phyloP scores from a whole-genome alignment of 2,113 vertebrate species.

The Odocoileus hemionus region DNA sequence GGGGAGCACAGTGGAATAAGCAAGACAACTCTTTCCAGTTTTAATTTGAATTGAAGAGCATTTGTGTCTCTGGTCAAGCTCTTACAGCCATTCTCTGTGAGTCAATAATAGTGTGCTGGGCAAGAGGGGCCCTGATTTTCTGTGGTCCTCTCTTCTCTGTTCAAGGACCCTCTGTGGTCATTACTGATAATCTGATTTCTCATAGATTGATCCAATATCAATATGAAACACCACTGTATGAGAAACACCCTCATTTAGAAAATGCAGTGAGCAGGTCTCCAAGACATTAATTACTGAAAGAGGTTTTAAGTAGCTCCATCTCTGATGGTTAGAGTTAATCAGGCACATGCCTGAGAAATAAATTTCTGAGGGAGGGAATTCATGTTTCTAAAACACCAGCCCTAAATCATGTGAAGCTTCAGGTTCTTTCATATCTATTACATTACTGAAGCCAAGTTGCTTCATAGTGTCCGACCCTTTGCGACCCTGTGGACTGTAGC shows the following conservation, averaged over 20 bases:
- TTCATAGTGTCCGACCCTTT: background rate
- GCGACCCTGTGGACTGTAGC: rapidly evolving
- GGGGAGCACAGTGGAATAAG: background rate
- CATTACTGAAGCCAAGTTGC: background rate
- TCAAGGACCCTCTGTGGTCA: background rate
- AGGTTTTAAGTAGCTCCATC: background rate
- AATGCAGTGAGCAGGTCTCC: background rate
- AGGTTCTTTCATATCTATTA: background rate
- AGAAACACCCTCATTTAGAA: background rate
- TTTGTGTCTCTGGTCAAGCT: background rate
- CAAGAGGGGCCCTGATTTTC: background rate
- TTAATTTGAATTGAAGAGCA: background rate
- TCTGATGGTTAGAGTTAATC: background rate
- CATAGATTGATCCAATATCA: background rate
- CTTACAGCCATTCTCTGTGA: background rate
- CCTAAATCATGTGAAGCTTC: background rate
- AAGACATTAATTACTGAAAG: background rate
- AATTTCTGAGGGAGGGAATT: background rate
- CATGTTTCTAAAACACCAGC: background rate
- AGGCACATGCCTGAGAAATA: background rate
- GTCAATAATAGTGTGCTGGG: background rate
- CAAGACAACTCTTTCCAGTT: background rate
- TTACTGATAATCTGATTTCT: background rate
- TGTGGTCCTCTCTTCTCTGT: background rate
- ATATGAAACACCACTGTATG: background rate